Evolutionary conservation across 1,140 invertebrate species (phyloP), one percentile per base, ranked within the genome.

Genomic region (Brachionus plicatilis): DNA sequence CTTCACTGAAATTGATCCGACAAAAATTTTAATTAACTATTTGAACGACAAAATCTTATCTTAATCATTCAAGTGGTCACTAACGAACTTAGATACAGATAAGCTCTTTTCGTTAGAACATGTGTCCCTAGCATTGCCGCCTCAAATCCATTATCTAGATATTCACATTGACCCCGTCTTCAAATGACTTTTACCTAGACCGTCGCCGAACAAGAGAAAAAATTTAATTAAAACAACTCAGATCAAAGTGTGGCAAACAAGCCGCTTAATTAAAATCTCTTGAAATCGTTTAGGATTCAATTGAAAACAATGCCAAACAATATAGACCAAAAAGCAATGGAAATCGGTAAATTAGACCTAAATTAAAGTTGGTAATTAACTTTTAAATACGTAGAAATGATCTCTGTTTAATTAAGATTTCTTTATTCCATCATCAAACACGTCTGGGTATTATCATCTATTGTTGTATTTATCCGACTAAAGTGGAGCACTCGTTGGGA

Each of bases 401-500:
- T 72, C 68, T 72, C 68, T 72, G 68, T 72, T 72, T 72, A 72
- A 72, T 72, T 72, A 72, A 72, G 37, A 72, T 41, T 72, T 72
- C 41, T 72, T 68, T 68, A 33, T 68, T 68, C 33, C 14, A 41
- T 68, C 33, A 41, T 60, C 27, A 33, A 68, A 68, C 14, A 41
- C 68, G 68, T 72, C 68, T 72, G 68, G 68, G 68, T 72, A 72
- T 72, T 72, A 72, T 72, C 68, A 72, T 43, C 17, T 43, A 17
- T 72, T 72, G 12, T 20, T 37, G 17, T 11, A 41, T 72, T 20
- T 43, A 43, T 20, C 68, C 17, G 68, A 43, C 9, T 60, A 8
- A 60, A 60, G 53, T 60, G 53, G 6, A 60, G 53, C 53, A 60
- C 53, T 60, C 53, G n/a, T 60, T 60, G 53, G 53, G 53, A 60